These are phyloP conservation scores for Pelobates cultripes DNA, from an alignment of 2,797 vertebrate genomes.

Conservation along the genomic window DNA sequence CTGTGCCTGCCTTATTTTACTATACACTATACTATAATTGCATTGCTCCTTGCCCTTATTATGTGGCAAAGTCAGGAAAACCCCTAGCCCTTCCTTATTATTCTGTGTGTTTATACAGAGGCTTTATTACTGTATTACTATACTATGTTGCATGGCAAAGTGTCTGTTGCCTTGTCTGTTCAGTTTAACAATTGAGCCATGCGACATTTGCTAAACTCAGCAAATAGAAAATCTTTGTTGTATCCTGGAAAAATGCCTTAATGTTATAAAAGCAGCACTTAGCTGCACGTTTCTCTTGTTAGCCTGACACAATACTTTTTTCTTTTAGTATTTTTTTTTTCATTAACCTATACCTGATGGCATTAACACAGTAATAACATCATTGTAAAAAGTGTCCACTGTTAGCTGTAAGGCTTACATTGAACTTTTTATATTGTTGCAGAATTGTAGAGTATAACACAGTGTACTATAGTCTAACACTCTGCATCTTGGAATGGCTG, in stretches of 20 bases:
- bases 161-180: neutral
- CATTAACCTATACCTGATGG: too few relatives aligned
- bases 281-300: conserved; percentile 13
- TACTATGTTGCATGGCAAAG: neutral
- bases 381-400: conserved; percentile 12
- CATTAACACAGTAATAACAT: neutral
- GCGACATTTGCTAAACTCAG: conserved; percentile 43
- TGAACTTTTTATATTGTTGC: neutral
- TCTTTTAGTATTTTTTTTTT: neutral
- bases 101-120: neutral
- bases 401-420: conserved; percentile 14
- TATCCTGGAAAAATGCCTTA: conserved; percentile 31
- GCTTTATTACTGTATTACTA: neutral
- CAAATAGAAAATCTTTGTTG: conserved; percentile 36
- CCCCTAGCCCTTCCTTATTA: neutral
- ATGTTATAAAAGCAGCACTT: conserved; percentile 7
- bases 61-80: neutral
- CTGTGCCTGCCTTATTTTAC: neutral
- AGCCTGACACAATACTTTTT: neutral
- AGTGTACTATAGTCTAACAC: too few relatives aligned
- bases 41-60: neutral
- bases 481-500: neutral
- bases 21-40: neutral
- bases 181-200: conserved; percentile 8
- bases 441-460: too few relatives aligned